phyloP scores from a whole-genome alignment of 1,140 invertebrate species.

The Harlomillsia oculata region DNA sequence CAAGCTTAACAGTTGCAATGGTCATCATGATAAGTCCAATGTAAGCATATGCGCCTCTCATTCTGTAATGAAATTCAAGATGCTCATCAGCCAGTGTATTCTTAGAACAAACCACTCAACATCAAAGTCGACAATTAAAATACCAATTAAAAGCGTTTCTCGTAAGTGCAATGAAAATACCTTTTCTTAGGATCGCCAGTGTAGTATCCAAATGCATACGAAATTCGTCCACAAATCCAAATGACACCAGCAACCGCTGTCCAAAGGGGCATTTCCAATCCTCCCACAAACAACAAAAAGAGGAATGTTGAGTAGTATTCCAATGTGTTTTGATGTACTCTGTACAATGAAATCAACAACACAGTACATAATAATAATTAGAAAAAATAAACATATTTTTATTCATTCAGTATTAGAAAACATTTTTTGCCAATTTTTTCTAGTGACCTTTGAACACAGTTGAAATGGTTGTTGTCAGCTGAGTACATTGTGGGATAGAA shows the following conservation, averaged over 20 bases:
- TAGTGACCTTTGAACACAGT: slow-evolving; percentile 41
- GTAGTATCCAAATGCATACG: slow-evolving; percentile 46
- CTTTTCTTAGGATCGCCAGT: slow-evolving; percentile 39
- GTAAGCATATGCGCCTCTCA: slow-evolving; percentile 42
- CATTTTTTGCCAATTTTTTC: not conserved
- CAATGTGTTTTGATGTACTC: slow-evolving; percentile 47
- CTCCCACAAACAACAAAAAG: slow-evolving; percentile 41
- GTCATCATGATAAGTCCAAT: slow-evolving; percentile 41
- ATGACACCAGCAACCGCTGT: slow-evolving; percentile 41
- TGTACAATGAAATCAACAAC: slow-evolving; percentile 2
- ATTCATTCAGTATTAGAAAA: not conserved
- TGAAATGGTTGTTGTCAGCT: slow-evolving; percentile 41
- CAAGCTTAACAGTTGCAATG: slow-evolving; percentile 39
- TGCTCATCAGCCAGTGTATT: not conserved
- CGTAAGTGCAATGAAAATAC: not conserved
- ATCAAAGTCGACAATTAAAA: not conserved
- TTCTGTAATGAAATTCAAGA: slow-evolving; percentile 39
- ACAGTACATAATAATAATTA: not conserved
- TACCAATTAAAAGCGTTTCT: not conserved
- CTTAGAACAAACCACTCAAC: not conserved
- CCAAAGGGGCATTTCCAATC: slow-evolving; percentile 43
- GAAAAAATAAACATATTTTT: not conserved
- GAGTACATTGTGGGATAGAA: slow-evolving; percentile 44
- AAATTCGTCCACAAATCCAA: slow-evolving; percentile 42
- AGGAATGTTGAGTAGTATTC: slow-evolving; percentile 44